Evolutionary conservation across 2,797 vertebrate species (phyloP).

Genomic region (Sebastes taczanowskii): DNA sequence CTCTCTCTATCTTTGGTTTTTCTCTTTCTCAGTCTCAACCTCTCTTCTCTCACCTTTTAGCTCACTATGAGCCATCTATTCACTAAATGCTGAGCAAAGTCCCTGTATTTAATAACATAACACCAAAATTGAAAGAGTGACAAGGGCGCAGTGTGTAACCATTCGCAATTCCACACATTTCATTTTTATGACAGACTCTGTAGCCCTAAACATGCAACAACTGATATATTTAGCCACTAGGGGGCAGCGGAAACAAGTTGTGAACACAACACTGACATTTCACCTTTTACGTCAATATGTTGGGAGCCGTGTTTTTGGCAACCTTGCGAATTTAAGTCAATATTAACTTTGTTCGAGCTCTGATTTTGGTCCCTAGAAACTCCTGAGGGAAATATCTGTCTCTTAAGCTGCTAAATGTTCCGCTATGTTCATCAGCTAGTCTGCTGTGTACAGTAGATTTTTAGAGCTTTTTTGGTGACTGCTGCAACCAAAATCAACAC

Average conservation of each 20-base stretch:
- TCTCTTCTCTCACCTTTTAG: not conserved
- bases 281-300: not conserved
- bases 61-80: not conserved
- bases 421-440: not conserved
- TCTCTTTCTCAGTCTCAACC: slow-evolving; percentile 1
- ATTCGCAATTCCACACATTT: not conserved
- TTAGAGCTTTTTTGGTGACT: not conserved
- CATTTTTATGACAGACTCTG: not conserved
- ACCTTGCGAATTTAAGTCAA: not conserved
- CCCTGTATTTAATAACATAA: not conserved
- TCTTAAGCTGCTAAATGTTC: not conserved
- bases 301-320: not conserved
- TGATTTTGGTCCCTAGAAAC: not conserved
- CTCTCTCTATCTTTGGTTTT: slow-evolving; percentile 5
- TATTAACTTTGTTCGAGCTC: not conserved
- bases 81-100: not conserved
- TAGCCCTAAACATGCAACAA: not conserved
- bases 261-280: not conserved
- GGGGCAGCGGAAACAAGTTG: not conserved
- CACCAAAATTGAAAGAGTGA: not conserved
- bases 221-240: too few relatives aligned
- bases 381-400: not conserved
- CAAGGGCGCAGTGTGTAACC: fast-evolving
- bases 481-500: fast-evolving
- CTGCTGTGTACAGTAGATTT: not conserved